Conservation (phyloP, 2,113 vertebrate species). For the Tachycineta bicolor region DNA sequence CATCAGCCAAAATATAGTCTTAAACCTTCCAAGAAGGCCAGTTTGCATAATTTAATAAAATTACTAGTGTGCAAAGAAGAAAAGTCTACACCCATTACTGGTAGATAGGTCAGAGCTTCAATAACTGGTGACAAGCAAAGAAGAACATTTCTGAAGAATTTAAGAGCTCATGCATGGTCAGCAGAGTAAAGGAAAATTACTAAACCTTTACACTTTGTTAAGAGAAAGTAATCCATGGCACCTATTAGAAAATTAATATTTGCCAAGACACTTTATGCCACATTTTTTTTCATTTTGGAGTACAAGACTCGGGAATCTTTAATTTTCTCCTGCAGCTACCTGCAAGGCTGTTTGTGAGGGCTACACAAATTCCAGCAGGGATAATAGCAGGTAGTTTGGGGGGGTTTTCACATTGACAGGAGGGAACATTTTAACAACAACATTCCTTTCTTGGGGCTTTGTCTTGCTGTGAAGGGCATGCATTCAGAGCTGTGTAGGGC, state of each 20-base stretch:
- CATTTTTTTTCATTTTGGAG: not conserved
- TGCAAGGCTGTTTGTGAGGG: not conserved
- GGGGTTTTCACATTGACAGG: not conserved
- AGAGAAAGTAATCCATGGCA: not conserved
- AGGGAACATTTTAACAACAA: not conserved
- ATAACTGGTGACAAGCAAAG: not conserved
- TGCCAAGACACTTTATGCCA: not conserved
- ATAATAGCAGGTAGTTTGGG: not conserved
- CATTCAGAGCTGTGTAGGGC: not conserved
- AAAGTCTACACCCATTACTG: not conserved
- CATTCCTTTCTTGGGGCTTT: not conserved
- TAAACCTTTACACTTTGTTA: not conserved
- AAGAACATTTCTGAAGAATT: not conserved
- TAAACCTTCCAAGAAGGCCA: not conserved
- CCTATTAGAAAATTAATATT: not conserved
- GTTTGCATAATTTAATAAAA: not conserved
- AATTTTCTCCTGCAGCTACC: not conserved
- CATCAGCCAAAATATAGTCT: not conserved
- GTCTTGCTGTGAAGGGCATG: not conserved
- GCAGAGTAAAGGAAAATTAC: not conserved
- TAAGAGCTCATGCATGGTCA: not conserved
- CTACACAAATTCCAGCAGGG: not conserved
- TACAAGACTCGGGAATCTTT: not conserved
- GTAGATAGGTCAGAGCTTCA: not conserved
- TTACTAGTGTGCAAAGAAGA: not conserved